These are phyloP conservation scores for Lochmaea capreae DNA, from an alignment of 2,888 invertebrate species.

Conservation along the genomic window DNA sequence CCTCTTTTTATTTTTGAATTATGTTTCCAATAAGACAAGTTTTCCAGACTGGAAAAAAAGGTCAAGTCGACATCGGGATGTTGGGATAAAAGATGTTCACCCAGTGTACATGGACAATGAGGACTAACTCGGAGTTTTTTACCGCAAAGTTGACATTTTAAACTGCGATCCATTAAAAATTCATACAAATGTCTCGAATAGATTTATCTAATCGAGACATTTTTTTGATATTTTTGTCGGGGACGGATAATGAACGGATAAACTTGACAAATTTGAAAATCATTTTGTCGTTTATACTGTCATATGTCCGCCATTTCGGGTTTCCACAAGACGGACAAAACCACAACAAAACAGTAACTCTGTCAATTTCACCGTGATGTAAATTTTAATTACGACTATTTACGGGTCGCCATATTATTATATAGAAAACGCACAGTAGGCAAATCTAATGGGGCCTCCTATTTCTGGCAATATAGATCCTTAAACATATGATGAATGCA, in stretches of 20 bases:
- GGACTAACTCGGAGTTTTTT: slow-evolving; percentile 24
- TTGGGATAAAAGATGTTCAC: slow-evolving; percentile 21
- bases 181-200: slow-evolving; percentile 13
- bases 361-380: too few relatives aligned
- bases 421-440: too few relatives aligned
- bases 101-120: slow-evolving; percentile 17
- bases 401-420: too few relatives aligned
- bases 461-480: too few relatives aligned
- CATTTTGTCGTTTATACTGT: slow-evolving; percentile 9
- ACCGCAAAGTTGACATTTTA: slow-evolving; percentile 30
- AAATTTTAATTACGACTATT: too few relatives aligned
- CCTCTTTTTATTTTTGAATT: background rate
- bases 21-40: slow-evolving; percentile 1
- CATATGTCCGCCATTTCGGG: background rate
- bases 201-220: slow-evolving; percentile 20
- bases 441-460: too few relatives aligned
- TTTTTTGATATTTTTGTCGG: slow-evolving; percentile 14
- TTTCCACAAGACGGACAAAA: too few relatives aligned
- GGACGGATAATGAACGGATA: slow-evolving; percentile 1
- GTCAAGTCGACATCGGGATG: slow-evolving; percentile 30
- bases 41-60: slow-evolving; percentile 23
- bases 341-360: too few relatives aligned
- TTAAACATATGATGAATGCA: too few relatives aligned
- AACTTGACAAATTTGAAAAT: slow-evolving; percentile 12
- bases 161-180: slow-evolving; percentile 32